Conservation (phyloP, 2,113 vertebrate species). For the Acinonyx jubatus region DNA sequence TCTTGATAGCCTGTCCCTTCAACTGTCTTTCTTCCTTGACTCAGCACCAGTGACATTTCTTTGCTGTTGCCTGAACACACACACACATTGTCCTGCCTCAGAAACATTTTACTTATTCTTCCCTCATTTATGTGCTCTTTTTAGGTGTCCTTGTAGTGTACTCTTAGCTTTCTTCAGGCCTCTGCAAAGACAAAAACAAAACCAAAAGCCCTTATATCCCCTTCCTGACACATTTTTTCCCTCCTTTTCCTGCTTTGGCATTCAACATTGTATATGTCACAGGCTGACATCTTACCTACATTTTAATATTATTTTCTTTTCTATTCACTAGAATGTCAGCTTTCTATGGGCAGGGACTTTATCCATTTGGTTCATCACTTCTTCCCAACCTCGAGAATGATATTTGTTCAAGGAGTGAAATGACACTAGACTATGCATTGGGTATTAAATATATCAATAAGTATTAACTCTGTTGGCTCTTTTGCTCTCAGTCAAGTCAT, state of each 20-base stretch:
- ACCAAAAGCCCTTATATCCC: neutral
- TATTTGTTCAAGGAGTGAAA: neutral
- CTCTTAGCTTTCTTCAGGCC: neutral
- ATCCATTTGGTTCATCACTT: neutral
- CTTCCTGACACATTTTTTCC: neutral
- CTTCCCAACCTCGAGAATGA: neutral
- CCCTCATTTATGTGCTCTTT: neutral
- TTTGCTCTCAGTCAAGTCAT: neutral
- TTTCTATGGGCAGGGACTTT: neutral
- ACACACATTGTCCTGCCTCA: neutral
- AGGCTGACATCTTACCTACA: neutral
- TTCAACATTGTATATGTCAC: neutral
- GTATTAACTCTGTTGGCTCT: neutral
- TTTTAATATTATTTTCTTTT: neutral
- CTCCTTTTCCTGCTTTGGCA: neutral
- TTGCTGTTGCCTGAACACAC: neutral
- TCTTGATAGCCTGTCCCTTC: neutral
- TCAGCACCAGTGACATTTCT: neutral
- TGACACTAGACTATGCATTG: neutral
- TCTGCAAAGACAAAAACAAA: neutral
- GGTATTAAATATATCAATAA: conserved; percentile 1
- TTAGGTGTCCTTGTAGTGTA: neutral
- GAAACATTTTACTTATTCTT: neutral
- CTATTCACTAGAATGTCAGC: neutral
- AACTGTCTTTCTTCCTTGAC: neutral